Conservation (phyloP, 2,797 vertebrate genomes). For the Octomys mimax region DNA sequence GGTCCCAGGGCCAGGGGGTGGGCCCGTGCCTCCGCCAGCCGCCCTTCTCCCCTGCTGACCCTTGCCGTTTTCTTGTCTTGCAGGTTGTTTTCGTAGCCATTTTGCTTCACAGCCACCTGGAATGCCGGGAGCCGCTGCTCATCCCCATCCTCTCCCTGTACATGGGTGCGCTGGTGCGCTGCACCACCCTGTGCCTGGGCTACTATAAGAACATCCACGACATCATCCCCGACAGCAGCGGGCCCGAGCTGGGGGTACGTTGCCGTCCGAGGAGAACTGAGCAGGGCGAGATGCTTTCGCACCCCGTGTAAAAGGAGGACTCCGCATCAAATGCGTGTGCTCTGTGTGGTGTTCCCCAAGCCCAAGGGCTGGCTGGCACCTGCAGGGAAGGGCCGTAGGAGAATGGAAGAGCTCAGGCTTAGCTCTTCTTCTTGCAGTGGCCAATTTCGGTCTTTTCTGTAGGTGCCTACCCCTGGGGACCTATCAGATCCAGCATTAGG, state of each 20-base stretch:
- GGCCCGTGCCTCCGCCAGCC: accelerated
- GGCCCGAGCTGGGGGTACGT: slow-evolving; percentile 96
- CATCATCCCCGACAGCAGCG: slow-evolving; percentile 95
- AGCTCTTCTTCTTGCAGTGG: neutral
- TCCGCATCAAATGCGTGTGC: accelerated
- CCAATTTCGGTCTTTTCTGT: neutral
- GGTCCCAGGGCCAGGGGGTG: accelerated
- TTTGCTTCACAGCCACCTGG: slow-evolving; percentile 97
- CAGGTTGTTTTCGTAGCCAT: slow-evolving; percentile 99
- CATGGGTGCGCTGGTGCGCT: slow-evolving; percentile 97
- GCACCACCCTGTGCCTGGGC: slow-evolving; percentile 95
- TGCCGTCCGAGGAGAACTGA: neutral
- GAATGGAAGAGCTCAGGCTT: neutral
- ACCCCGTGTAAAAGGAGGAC: neutral
- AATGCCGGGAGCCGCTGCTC: slow-evolving; percentile 96
- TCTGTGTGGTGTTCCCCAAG: neutral
- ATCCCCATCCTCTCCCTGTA: slow-evolving; percentile 99
- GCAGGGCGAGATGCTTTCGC: neutral
- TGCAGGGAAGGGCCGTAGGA: neutral
- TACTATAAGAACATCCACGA: slow-evolving; percentile 98
- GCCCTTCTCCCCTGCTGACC: accelerated
- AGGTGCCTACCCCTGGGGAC: neutral
- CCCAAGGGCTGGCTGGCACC: neutral
- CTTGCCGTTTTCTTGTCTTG: neutral
- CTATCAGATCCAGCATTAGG: neutral